Percentiles rank a stretch among this genome's conserved stretches.
Evolutionary conservation across 2,888 invertebrate species (phyloP).

Genomic region (Drosophila subquinaria): DNA sequence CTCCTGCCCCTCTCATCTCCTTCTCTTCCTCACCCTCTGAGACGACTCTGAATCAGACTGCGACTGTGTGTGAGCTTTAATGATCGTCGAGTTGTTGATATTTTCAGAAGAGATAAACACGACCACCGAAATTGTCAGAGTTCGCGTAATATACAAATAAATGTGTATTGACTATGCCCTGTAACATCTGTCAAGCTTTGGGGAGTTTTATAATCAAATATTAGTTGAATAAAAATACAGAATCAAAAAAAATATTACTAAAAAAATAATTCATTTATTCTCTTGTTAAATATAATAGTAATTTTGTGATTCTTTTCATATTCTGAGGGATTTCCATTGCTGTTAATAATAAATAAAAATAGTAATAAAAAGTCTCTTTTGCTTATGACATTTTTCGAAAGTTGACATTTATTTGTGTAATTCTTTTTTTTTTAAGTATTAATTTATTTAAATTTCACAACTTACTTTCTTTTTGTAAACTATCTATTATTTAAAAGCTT

Average conservation of each 20-base stretch:
- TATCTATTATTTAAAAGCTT: not conserved
- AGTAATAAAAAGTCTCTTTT: too few species aligned
- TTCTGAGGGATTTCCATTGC: too few species aligned
- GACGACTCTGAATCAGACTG: not conserved
- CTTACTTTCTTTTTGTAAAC: too few species aligned
- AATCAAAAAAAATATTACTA: not conserved
- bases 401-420: too few species aligned
- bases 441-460: too few species aligned
- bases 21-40: not conserved
- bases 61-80: constrained; percentile 53
- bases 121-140: constrained; percentile 67
- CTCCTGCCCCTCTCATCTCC: too few species aligned
- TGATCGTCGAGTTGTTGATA: constrained; percentile 70
- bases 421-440: too few species aligned
- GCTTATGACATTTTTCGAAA: too few species aligned
- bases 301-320: too few species aligned
- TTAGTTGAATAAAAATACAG: not conserved
- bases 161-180: constrained; percentile 10
- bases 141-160: constrained; percentile 34
- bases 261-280: too few species aligned
- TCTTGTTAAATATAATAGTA: too few species aligned
- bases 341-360: too few species aligned
- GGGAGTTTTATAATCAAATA: not conserved
- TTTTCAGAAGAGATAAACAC: constrained; percentile 73
- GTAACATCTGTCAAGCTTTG: not conserved